phyloP scores from a whole-genome alignment of 2,888 invertebrate species.

The Caenorhabditis parvicauda region DNA sequence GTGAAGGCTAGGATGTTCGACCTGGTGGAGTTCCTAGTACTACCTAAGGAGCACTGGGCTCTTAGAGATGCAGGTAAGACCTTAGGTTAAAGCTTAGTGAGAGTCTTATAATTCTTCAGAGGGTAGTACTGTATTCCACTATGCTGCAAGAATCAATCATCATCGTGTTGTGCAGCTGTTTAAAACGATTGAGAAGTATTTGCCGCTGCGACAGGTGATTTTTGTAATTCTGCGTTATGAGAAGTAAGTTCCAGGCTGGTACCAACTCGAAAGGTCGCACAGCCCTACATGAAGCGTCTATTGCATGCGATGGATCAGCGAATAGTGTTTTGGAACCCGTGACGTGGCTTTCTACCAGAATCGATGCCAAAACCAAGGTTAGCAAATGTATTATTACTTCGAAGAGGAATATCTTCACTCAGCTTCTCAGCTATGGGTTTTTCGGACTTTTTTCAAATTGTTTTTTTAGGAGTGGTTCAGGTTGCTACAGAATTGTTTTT shows the following conservation, averaged over 20 bases:
- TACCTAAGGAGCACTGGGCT: slow-evolving; percentile 18
- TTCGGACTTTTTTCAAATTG: background rate
- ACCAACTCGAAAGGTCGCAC: slow-evolving; percentile 54
- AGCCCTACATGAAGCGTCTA: slow-evolving; percentile 66
- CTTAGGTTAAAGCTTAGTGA: background rate
- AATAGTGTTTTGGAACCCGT: slow-evolving; percentile 35
- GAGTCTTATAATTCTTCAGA: slow-evolving; percentile 5
- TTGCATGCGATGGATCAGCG: slow-evolving; percentile 45
- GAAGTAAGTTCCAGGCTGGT: slow-evolving; percentile 5
- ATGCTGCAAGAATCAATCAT: slow-evolving; percentile 26
- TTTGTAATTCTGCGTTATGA: background rate
- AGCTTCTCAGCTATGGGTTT: too few species aligned
- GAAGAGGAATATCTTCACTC: too few species aligned
- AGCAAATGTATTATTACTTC: too few species aligned
- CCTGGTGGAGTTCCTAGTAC: slow-evolving; percentile 14
- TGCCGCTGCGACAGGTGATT: slow-evolving; percentile 12
- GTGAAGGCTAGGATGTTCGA: slow-evolving; percentile 27
- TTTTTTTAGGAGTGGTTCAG: slow-evolving; percentile 1
- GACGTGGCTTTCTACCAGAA: slow-evolving; percentile 24
- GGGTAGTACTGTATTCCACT: slow-evolving; percentile 34
- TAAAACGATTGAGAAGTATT: slow-evolving; percentile 22
- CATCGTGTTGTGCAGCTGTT: slow-evolving; percentile 32
- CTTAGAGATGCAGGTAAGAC: slow-evolving; percentile 12
- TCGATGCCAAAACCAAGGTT: slow-evolving; percentile 6
- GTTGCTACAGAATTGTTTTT: background rate